These are phyloP conservation scores for Clitarchus hookeri DNA, from an alignment of 2,888 invertebrate species.

Conservation along the genomic window DNA sequence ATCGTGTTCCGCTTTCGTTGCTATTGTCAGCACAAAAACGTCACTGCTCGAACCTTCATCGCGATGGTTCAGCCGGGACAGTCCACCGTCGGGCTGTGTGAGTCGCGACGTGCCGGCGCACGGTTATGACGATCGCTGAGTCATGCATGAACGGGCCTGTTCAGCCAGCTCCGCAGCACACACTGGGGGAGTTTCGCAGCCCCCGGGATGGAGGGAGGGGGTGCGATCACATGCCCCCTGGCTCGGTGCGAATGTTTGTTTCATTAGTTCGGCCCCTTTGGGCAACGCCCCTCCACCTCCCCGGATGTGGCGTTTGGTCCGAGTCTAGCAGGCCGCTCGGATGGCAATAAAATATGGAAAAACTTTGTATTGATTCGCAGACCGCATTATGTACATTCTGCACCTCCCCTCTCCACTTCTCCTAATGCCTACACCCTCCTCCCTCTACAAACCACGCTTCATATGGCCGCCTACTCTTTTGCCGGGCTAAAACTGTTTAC, in stretches of 20 bases:
- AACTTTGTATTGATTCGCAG: background rate
- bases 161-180: too few relatives aligned
- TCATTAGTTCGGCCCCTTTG: constrained; percentile 7
- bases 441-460: background rate
- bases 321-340: background rate
- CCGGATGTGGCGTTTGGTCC: background rate
- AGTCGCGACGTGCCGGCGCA: too few relatives aligned
- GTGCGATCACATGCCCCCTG: background rate
- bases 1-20: too few relatives aligned
- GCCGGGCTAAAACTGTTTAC: background rate
- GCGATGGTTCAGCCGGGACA: too few relatives aligned
- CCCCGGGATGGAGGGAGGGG: too few relatives aligned
- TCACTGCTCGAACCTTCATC: too few relatives aligned
- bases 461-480: too few relatives aligned
- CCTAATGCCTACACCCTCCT: background rate
- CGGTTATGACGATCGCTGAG: too few relatives aligned
- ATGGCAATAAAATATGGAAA: constrained; percentile 10
- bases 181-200: too few relatives aligned
- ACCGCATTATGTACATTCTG: constrained; percentile 14
- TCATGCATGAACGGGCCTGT: too few relatives aligned
- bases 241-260: background rate
- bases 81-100: too few relatives aligned
- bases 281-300: background rate
- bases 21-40: too few relatives aligned
- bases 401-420: background rate